These are phyloP conservation scores for Zygothrica quintamaculata DNA, from an alignment of 2,888 invertebrate species.

Conservation along the genomic window DNA sequence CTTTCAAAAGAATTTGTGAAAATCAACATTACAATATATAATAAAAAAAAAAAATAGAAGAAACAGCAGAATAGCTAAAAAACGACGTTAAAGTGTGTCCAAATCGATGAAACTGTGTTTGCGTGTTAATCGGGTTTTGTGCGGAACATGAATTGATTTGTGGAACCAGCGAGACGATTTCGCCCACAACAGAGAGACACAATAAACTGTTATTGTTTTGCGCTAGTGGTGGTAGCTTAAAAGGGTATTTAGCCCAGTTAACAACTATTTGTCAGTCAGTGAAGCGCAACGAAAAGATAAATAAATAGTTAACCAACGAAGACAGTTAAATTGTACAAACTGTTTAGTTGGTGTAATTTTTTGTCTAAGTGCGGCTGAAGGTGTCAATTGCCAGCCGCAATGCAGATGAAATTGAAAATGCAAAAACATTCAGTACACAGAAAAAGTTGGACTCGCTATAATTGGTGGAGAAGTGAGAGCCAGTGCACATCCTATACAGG, in stretches of 20 bases:
- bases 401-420: slow-evolving; percentile 50
- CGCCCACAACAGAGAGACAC: slow-evolving; percentile 47
- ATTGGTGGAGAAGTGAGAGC: slow-evolving; percentile 62
- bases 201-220: slow-evolving; percentile 48
- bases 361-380: slow-evolving; percentile 5
- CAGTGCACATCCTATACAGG: slow-evolving; percentile 62
- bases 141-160: slow-evolving; percentile 52
- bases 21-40: slow-evolving; percentile 37
- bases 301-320: slow-evolving; percentile 19
- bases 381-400: slow-evolving; percentile 45
- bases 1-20: slow-evolving; percentile 45
- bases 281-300: slow-evolving; percentile 44
- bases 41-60: slow-evolving; percentile 17
- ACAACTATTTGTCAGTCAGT: slow-evolving; percentile 27
- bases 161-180: slow-evolving; percentile 49
- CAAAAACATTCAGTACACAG: slow-evolving; percentile 30
- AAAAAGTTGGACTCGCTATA: slow-evolving; percentile 49
- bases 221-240: slow-evolving; percentile 22
- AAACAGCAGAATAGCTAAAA: slow-evolving; percentile 7
- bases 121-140: slow-evolving; percentile 65
- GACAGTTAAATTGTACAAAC: slow-evolving; percentile 28
- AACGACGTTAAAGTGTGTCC: slow-evolving; percentile 21
- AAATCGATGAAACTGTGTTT: slow-evolving; percentile 70
- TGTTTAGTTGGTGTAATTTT: slow-evolving; percentile 26
- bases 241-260: slow-evolving; percentile 48